A percentile compares a stretch with the other conserved stretches of the same genome.
phyloP scores from a whole-genome alignment of 2,113 vertebrate genomes.

The Galemys pyrenaicus region DNA sequence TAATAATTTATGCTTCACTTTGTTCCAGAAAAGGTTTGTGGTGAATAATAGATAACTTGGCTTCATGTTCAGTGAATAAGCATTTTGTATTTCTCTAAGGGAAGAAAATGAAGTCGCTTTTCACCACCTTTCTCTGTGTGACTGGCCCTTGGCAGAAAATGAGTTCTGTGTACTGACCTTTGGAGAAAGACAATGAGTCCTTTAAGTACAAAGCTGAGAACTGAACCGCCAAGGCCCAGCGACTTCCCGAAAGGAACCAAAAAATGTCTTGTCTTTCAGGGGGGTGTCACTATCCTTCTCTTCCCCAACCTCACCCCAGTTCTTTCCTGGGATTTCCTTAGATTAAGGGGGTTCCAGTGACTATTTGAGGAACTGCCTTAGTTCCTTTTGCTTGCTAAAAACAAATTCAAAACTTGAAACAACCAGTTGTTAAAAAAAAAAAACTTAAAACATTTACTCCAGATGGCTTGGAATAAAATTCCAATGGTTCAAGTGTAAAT shows the following conservation, averaged over 20 bases:
- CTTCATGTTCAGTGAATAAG: slow-evolving; percentile 20
- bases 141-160: not conserved
- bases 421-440: slow-evolving; percentile 1
- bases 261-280: not conserved
- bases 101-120: slow-evolving; percentile 38
- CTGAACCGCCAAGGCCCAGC: not conserved
- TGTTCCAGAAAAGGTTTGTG: slow-evolving; percentile 43
- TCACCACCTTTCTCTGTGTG: not conserved
- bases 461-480: slow-evolving; percentile 48
- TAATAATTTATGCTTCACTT: slow-evolving; percentile 56
- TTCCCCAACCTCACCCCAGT: not conserved
- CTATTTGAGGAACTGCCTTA: not conserved
- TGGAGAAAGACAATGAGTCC: slow-evolving; percentile 27
- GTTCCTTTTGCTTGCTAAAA: not conserved
- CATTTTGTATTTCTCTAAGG: slow-evolving; percentile 40
- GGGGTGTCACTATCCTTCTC: not conserved
- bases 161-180: not conserved
- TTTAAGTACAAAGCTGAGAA: not conserved
- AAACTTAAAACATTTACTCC: slow-evolving; percentile 21
- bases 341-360: not conserved
- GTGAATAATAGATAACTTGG: slow-evolving; percentile 67
- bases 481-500: slow-evolving; percentile 13
- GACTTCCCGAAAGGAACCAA: not conserved
- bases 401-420: not conserved
- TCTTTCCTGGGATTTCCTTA: not conserved